Evolutionary conservation across 2,888 invertebrate species (phyloP), one percentile per base, ranked within the genome.

Genomic region (Tethea ocularis): DNA sequence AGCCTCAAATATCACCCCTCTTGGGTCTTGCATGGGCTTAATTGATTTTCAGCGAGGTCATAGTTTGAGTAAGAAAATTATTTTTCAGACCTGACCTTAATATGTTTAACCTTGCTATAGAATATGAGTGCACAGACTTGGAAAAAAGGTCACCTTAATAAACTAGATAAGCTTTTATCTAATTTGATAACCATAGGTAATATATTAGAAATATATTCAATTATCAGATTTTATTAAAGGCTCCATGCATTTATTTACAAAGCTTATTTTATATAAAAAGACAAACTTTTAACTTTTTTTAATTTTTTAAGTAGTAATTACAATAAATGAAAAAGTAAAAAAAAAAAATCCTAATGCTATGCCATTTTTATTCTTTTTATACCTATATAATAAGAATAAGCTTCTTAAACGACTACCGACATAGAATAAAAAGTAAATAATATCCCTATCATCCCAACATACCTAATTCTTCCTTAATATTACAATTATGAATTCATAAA

Each of bases 1-100:
- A 69, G 57, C 61, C 69, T 52, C 59, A 59, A 54, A 72, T 68
- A 68, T 71, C 26, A 53, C 55, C 52, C 17, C 52, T 20, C 51
- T 24, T 17, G 58, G 61, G 56, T 56, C 38, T 57, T 58, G 26
- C 60, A n/a, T 36, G 58, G 26, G 53, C 51, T 56, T 66, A 72
- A 72, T 72, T 68, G 66, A 67, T 69, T 62, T 56, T n/a, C 29
- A 20, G 22, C 20, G 51, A 20, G 56, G 46, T 57, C 46, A 51
- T 41, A 13, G 6, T 13, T 33, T 33, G 5, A 33, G 36, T 13
- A 20, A 33, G n/a, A 33, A 54, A 17, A 22, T 15, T 33, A 33
- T 54, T 54, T 54, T 54, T 54, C 33, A 54, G 15, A 33, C 54
- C 33, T 33, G 54, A 33, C 33, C 22, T 33, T 17, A 17, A 24